Evolutionary conservation across 2,113 vertebrate genomes (phyloP), one percentile per base, ranked within the genome.

Genomic region (Pogonocichla stellata): DNA sequence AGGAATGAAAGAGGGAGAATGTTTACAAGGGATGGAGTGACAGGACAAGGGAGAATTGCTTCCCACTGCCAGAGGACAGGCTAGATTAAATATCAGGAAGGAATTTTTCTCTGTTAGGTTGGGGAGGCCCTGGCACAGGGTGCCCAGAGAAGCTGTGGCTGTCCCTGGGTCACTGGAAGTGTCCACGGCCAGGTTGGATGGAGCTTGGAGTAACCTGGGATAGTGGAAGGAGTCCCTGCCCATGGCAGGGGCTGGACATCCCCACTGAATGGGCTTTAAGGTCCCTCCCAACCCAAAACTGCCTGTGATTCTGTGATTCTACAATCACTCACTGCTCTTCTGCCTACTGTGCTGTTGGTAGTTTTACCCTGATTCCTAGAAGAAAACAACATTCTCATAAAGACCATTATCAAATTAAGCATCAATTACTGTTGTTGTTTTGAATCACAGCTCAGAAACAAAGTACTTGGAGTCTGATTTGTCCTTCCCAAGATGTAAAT

Each of bases 121-220:
- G 42, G 6, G 0, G 0, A 57, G 15, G 4, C 23, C 70, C 50
- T 74, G 70, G 29, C 58, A 47, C n/a, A 56, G 60, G n/a, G 19
- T 65, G 34, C 24, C 60, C 60, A 74, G 70, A 57, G 42, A 8
- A 65, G 42, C 51, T 74, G 70, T 40, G 82, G 70, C 42, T 75
- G 16, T 7, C 34, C 36, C 82, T 53, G 33, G 22, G 48, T 57
- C 51, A 12, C 71, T 75, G 61, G 25, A 0, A 65, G 15, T 66
- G 34, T 2, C 42, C 51, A 8, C 25, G 31, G 12, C 28, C 69
- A 40, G 40, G 23, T 0, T 73, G 58, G 58, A 73, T 0, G 0
- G 43, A 17, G 22, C 11, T 62, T 19, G 57, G 60, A 51, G 28
- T 28, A 38, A 0, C 28, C 33, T 58, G 67, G 15, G 36, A 0